Evolutionary conservation across 35 echinoderm and acorn worm genomes (phyloP).

Genomic region (Heliocidaris tuberculata): DNA sequence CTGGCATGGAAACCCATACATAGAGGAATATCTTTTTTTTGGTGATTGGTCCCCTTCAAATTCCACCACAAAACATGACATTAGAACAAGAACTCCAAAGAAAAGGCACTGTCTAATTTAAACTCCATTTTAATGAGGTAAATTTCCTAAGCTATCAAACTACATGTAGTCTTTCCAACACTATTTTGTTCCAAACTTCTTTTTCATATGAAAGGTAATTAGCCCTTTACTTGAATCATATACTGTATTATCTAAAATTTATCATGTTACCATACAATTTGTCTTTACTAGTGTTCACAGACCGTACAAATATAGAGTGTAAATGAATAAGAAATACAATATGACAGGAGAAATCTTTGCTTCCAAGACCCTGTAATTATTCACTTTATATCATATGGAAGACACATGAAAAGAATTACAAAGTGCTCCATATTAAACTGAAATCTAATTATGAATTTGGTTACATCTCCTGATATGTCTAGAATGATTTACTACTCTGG

Average conservation of each 20-base stretch:
- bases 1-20: not conserved
- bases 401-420: not conserved
- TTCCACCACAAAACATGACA: not conserved
- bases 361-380: not conserved
- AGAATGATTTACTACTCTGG: too few relatives aligned
- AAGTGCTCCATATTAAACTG: not conserved
- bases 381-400: not conserved
- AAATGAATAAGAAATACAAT: not conserved
- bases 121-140: slow-evolving; percentile 3
- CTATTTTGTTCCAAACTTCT: not conserved
- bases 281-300: too few relatives aligned
- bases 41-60: not conserved
- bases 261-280: too few relatives aligned
- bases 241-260: too few relatives aligned
- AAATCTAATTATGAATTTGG: not conserved
- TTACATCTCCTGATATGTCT: not conserved
- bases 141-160: not conserved
- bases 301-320: too few relatives aligned
- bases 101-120: not conserved
- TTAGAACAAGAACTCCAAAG: not conserved
- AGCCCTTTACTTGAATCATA: not conserved
- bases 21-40: not conserved
- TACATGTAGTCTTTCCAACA: not conserved
- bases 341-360: not conserved
- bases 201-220: not conserved